Base-by-base conservation (phyloP, 53 echinoderm and acorn worm genomes). In the Henricia sp. region DNA sequence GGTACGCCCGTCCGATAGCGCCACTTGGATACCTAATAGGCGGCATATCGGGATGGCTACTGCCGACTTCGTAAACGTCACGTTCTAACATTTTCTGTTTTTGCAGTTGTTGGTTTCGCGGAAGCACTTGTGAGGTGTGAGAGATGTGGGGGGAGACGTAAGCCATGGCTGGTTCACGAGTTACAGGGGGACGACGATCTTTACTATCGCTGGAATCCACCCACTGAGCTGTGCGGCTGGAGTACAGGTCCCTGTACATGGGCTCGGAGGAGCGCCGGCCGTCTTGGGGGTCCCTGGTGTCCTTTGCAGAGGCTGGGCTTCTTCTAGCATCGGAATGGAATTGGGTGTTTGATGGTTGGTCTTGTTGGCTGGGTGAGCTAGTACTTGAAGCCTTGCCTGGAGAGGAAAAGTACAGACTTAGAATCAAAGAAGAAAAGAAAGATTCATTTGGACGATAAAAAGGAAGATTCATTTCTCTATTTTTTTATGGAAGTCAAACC, bases 71-170 rank as follows among this genome's bases (percentile, higher is more conserved):
- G 2, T 69, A 75, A 19, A 82, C 56, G 21, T 92, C 87, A 48
- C 84, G 66, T 29, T 84, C 84, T 48, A 60, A 74, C 11, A 50
- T 43, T 59, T 80, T 84, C 14, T 87, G 71, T 48, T 71, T 41
- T 20, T 51, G 63, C 64, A 59, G 77, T 28, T 76, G 77, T 33
- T 60, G 64, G 57, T 52, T 66, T 74, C 80, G 43, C 64, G 63
- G 84, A 52, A 83, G 89, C 14, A 83, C 74, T 50, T 94, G 94
- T 19, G 94, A 94, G 0, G 94, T 94, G 59, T 94, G 94, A 33
- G 91, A 82, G 29, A 94, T 94, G 53, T 94, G 94, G 23, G 94
- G 91, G 3, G 94, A 94, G 56, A 88, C 68, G 35, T 91, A 91
- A 0, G 89, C 86, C 32, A 86, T 51, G 2, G 82, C 58, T 10